Evolutionary conservation across 2,888 invertebrate genomes (phyloP), one percentile per base, ranked within the genome.

Genomic region (Cordilura impudica): DNA sequence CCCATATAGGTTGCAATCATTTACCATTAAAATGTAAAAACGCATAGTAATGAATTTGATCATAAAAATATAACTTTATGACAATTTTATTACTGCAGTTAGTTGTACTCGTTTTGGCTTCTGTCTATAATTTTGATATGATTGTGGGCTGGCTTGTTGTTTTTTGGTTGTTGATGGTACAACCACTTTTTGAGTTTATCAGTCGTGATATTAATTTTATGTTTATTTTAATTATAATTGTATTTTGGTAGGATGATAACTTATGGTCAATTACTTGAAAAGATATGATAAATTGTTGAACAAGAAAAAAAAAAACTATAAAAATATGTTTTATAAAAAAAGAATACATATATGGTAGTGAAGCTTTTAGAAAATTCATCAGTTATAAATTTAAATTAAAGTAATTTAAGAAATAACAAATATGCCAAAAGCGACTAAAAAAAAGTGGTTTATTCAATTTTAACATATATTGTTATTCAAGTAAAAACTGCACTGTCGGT

Each of bases 61-160:
- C 61, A 71, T 71, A 77, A 71, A 77, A 54, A 54, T 35, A 39
- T 39, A 16, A 35, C 47, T 77, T 77, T 66, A 77, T 66, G 53
- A 71, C 66, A 54, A 77, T 66, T 71, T 71, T 54, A 77, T 66
- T 71, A 54, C 39, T 66, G 39, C 60, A 61, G 53, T 35, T 23
- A 35, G 23, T 35, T 51, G 26, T n/a, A 18, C 12, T 2, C 21
- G 26, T 43, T 43, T 51, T 35, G 35, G 58, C 18, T 35, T 7
- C 10, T 49, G 35, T 21, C 23, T n/a, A 47, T 29, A 35, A 58
- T 63, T 31, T 63, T 1, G 51, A 16, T 26, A 8, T 19, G 29
- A 29, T 16, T 26, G 26, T 26, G 23, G 14, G 21, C 2, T 45
- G 47, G 31, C 43, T 56, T 67, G 54, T 45, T 26, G 35, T 21